Conservation (phyloP, 2,888 invertebrate species). For the Mimas tiliae region DNA sequence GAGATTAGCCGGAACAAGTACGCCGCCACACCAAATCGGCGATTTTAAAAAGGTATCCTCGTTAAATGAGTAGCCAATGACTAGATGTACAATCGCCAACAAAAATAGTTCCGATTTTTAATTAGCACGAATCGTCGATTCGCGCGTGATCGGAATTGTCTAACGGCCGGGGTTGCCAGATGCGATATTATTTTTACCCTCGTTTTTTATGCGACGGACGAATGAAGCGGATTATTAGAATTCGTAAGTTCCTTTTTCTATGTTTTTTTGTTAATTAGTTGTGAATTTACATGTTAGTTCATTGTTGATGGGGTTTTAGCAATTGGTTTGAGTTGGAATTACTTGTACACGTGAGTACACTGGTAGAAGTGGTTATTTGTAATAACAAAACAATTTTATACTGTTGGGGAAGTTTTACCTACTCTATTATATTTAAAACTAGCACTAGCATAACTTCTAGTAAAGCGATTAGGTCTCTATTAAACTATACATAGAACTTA, state of each 20-base stretch:
- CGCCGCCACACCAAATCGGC: neutral
- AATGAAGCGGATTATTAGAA: slow-evolving; percentile 9
- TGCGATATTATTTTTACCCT: slow-evolving; percentile 14
- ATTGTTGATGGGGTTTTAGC: too few species aligned
- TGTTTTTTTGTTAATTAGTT: slow-evolving; percentile 18
- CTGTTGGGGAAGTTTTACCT: neutral
- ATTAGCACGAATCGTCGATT: slow-evolving; percentile 64
- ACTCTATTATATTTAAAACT: neutral
- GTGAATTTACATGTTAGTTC: slow-evolving; percentile 13
- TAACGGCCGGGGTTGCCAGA: slow-evolving; percentile 19
- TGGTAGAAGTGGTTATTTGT: neutral
- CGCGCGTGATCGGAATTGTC: slow-evolving; percentile 72
- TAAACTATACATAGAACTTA: too few species aligned
- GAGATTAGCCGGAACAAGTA: too few species aligned
- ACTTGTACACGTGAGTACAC: neutral
- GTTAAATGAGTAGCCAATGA: slow-evolving; percentile 37
- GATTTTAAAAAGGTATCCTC: slow-evolving; percentile 30
- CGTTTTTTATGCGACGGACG: slow-evolving; percentile 18
- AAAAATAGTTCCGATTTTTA: slow-evolving; percentile 83
- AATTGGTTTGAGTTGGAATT: neutral
- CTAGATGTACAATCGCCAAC: slow-evolving; percentile 69
- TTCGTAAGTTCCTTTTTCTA: neutral
- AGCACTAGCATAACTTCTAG: too few species aligned
- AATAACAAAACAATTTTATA: neutral
- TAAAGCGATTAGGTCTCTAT: too few species aligned